Evolutionary conservation across 2,797 vertebrate genomes (phyloP).

Genomic region (Epinephelus coioides): DNA sequence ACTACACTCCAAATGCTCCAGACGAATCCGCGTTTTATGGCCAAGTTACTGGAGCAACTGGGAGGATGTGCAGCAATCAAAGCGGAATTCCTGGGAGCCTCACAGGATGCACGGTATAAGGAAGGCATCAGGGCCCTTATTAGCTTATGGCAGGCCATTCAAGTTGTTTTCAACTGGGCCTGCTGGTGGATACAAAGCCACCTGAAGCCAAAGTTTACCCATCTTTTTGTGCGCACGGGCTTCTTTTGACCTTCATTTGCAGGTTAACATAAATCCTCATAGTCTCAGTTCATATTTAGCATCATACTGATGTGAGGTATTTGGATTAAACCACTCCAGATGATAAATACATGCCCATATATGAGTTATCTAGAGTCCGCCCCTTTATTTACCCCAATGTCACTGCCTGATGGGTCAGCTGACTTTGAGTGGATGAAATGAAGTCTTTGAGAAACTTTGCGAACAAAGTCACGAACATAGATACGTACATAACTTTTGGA

Average conservation of each 20-base stretch:
- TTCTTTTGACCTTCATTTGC: conserved; percentile 9
- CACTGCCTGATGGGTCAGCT: conserved; percentile 32
- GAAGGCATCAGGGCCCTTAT: conserved; percentile 82
- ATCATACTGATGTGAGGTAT: background rate
- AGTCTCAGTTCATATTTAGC: conserved; percentile 9
- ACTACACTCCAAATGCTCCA: conserved; percentile 90
- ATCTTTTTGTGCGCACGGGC: conserved; percentile 13
- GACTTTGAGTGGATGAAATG: background rate
- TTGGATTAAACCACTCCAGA: conserved; percentile 23
- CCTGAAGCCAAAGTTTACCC: conserved; percentile 34
- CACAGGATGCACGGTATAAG: conserved; percentile 89
- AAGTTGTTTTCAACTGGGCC: conserved; percentile 68
- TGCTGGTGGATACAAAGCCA: conserved; percentile 58
- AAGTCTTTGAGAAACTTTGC: conserved; percentile 1
- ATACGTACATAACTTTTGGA: background rate
- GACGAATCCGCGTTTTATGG: conserved; percentile 94
- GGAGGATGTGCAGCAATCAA: conserved; percentile 95
- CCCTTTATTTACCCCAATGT: conserved; percentile 23
- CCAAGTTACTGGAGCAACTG: conserved; percentile 93
- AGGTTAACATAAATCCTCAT: conserved; percentile 11
- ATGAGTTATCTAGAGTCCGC: background rate
- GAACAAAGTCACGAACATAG: background rate
- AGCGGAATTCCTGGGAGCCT: conserved; percentile 92
- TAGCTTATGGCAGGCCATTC: conserved; percentile 83
- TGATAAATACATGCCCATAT: conserved; percentile 19